phyloP scores from a whole-genome alignment of 2,113 vertebrate species.

The Cnemophilus loriae region DNA sequence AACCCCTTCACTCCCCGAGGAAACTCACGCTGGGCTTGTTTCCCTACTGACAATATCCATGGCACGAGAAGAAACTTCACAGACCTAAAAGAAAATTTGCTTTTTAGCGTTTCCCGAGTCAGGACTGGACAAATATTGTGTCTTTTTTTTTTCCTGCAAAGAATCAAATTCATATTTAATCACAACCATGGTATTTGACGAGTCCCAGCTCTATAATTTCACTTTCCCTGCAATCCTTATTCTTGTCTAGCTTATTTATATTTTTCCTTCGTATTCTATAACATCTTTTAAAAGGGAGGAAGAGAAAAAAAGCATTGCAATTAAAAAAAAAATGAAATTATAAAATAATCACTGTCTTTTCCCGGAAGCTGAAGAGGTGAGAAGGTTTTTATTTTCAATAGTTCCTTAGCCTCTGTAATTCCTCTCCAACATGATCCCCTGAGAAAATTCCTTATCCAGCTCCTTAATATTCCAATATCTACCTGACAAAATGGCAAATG shows the following conservation, averaged over 20 bases:
- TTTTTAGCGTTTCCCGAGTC: background rate
- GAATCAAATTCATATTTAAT: background rate
- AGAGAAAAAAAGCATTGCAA: background rate
- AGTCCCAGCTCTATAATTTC: background rate
- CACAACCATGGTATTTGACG: background rate
- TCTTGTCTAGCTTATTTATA: background rate
- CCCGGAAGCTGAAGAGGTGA: background rate
- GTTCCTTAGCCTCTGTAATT: background rate
- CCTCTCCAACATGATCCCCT: background rate
- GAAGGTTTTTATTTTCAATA: background rate
- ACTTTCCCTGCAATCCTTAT: background rate
- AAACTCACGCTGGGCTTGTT: fast-evolving
- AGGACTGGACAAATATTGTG: background rate
- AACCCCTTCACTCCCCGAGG: background rate
- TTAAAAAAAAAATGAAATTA: background rate
- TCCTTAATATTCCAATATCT: background rate
- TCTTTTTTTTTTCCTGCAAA: background rate
- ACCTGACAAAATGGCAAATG: background rate
- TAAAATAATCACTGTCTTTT: background rate
- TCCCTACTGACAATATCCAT: background rate
- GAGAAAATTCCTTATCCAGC: background rate
- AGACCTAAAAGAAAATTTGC: background rate
- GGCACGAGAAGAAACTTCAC: background rate
- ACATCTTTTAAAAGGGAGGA: background rate
- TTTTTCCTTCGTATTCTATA: background rate